A percentile compares a stretch with the other conserved stretches of the same genome.
Evolutionary conservation across 2,888 invertebrate genomes (phyloP).

Genomic region (Ashinkailepas kermadecensis): DNA sequence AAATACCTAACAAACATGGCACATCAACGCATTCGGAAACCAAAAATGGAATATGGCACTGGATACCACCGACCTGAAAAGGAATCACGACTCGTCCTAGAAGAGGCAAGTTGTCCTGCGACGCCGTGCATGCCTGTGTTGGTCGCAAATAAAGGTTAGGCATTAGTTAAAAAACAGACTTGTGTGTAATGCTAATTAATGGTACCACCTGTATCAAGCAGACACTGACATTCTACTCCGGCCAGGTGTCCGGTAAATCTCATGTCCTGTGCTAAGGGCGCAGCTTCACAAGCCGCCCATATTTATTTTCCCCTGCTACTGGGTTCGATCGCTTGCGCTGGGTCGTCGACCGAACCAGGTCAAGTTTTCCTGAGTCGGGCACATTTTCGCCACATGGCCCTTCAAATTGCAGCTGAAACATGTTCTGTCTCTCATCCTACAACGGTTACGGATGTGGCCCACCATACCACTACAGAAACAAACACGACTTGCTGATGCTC

Average conservation of each 20-base stretch:
- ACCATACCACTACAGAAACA: not conserved
- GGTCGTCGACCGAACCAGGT: not conserved
- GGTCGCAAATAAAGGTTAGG: not conserved
- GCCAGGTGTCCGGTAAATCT: not conserved
- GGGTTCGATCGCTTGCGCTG: not conserved
- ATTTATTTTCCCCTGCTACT: not conserved
- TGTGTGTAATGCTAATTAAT: not conserved
- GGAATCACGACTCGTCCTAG: no score
- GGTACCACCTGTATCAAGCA: not conserved
- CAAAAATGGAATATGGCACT: no score
- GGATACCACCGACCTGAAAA: no score
- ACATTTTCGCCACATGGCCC: not conserved
- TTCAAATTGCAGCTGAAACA: not conserved
- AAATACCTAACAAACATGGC: no score
- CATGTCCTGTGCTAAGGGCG: not conserved
- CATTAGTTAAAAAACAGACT: not conserved
- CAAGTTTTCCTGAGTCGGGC: not conserved
- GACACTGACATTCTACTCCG: not conserved
- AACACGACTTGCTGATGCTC: not conserved
- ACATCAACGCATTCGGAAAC: no score
- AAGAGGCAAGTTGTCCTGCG: not conserved
- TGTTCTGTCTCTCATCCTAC: not conserved
- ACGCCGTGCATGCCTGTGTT: not conserved
- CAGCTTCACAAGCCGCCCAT: no score
- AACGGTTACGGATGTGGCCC: not conserved